These are phyloP conservation scores for Echinops telfairi DNA, from an alignment of 2,113 vertebrate species.

Conservation along the genomic window DNA sequence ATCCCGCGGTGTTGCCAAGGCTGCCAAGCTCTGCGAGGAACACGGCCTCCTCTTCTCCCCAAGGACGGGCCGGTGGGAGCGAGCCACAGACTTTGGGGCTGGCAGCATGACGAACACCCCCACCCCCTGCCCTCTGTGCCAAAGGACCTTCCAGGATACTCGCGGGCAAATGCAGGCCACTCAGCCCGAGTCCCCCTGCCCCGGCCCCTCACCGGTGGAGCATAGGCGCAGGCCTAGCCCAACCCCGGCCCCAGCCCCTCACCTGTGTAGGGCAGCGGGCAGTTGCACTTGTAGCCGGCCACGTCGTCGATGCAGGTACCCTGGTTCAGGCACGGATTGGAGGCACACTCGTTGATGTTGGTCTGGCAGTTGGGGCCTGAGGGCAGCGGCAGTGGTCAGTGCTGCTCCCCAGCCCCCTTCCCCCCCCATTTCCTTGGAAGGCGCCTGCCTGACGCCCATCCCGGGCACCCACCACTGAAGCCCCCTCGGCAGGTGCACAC, in stretches of 20 bases:
- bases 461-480: conserved; percentile 93
- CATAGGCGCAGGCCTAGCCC: too few relatives aligned
- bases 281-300: conserved; percentile 97
- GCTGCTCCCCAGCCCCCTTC: neutral
- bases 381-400: accelerated
- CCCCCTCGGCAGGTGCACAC: conserved; percentile 95
- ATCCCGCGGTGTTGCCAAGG: too few relatives aligned
- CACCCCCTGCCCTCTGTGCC: too few relatives aligned
- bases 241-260: conserved; percentile 67
- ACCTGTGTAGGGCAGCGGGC: conserved; percentile 96
- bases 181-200: neutral
- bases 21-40: too few relatives aligned
- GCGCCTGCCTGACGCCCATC: neutral
- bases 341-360: conserved; percentile 98
- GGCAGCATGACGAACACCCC: too few relatives aligned
- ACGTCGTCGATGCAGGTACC: conserved; percentile 96
- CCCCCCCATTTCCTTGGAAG: too few relatives aligned
- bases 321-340: conserved; percentile 98
- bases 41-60: too few relatives aligned
- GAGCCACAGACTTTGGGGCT: too few relatives aligned
- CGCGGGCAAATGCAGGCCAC: too few relatives aligned
- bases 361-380: conserved; percentile 97
- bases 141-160: neutral
- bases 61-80: too few relatives aligned
- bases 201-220: conserved; percentile 89